Base-by-base conservation (phyloP, 1,140 invertebrate genomes). In the Drosophila ohnishii region DNA sequence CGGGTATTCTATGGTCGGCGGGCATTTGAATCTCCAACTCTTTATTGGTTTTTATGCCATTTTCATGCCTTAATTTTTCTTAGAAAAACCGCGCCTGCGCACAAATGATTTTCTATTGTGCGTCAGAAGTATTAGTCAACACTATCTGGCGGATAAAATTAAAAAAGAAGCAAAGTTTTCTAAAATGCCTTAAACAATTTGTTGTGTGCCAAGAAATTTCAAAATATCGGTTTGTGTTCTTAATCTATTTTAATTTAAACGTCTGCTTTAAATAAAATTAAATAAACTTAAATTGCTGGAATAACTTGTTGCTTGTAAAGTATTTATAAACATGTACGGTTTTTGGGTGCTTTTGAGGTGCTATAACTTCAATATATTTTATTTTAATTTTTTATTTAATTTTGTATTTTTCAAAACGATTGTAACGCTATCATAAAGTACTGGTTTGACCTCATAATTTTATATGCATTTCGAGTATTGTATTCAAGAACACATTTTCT, bases 51-150 rank as follows among this genome's bases (percentile, higher is more conserved):
- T 32, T 32, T 2, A 2, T 13, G 10, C n/a, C 0, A 35, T 53
- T 53, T 53, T 35, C 2, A 37, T 0, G 4, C 3, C 1, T 35
- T 53, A 10, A 7, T 53, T 53, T 6, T 53, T 8, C 11, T 9
- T 22, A 5, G 2, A 22, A 53, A 53, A 9, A 3, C 19, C 1
- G 51, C 51, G 51, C 51, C 51, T 53, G 51, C 51, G 51, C 51
- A 53, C 0, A 22, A 35, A 35, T 2, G 11, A 8, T 13, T 8
- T 8, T 22, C 1, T n/a, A 6, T 0, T 14, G 0, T 9, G 50
- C 16, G 32, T 35, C 16, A 11, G 11, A 19, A 35, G 11, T 35
- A 14, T 22, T 35, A 34, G 50, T 35, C 50, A 51, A 34, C 11
- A 19, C 11, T 34, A 5, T 51, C 0, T 0, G 50, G 32, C 16